These are phyloP conservation scores for Exephanes ischioxanthus DNA, from an alignment of 2,888 invertebrate species.

Conservation along the genomic window DNA sequence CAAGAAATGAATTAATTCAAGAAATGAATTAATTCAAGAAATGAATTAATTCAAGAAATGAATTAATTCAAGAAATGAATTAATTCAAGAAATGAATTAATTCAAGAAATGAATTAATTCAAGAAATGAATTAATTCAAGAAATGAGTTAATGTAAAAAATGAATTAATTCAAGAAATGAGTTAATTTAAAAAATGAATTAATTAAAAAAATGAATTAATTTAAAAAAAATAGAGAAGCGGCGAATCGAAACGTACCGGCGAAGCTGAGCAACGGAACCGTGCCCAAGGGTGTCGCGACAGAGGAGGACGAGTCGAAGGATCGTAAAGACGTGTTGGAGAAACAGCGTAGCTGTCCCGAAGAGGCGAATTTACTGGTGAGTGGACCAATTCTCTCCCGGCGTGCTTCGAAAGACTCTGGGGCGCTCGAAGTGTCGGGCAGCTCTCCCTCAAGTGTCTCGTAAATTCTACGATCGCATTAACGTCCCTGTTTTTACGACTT, in stretches of 20 bases:
- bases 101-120: no score
- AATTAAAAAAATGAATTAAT: not conserved
- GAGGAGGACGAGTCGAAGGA: slow-evolving; percentile 74
- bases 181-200: not conserved
- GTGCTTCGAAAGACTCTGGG: not conserved
- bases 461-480: slow-evolving; percentile 36
- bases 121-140: no score
- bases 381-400: slow-evolving; percentile 13
- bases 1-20: no score
- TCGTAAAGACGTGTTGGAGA: slow-evolving; percentile 77
- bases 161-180: no score
- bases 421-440: not conserved
- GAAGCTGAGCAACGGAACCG: slow-evolving; percentile 83
- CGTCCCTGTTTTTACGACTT: slow-evolving; percentile 14
- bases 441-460: slow-evolving; percentile 15
- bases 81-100: no score
- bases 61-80: not conserved
- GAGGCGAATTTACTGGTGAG: slow-evolving; percentile 81
- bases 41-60: not conserved
- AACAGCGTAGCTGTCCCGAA: slow-evolving; percentile 81
- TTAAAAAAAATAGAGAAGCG: slow-evolving; percentile 53
- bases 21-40: not conserved
- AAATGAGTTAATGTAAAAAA: no score
- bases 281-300: slow-evolving; percentile 78
- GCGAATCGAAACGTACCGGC: slow-evolving; percentile 73